phyloP scores from a whole-genome alignment of 2,113 vertebrate genomes.

The Phaethornis superciliosus region DNA sequence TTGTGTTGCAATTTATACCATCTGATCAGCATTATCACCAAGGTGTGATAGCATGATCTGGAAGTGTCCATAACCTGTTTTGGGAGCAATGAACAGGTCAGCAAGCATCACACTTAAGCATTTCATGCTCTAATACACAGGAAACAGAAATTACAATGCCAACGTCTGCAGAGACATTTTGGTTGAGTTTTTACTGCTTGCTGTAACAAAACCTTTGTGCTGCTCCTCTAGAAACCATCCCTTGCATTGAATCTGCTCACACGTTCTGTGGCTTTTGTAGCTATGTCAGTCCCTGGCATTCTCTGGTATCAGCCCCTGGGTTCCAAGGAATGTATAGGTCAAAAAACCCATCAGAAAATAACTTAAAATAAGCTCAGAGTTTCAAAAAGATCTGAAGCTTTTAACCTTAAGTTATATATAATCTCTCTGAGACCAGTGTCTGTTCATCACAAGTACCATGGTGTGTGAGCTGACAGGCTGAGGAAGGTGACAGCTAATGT shows the following conservation, averaged over 20 bases:
- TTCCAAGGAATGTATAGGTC: not conserved
- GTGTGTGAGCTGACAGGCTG: not conserved
- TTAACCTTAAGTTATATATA: not conserved
- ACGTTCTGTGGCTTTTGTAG: not conserved
- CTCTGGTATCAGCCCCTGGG: not conserved
- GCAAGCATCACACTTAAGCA: not conserved
- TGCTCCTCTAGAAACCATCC: not conserved
- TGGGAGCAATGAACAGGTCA: not conserved
- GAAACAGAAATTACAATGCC: not conserved
- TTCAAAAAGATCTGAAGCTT: not conserved
- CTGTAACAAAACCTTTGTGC: not conserved
- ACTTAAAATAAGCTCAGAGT: not conserved
- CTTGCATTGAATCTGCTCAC: not conserved
- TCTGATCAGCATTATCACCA: not conserved
- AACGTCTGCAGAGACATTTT: not conserved
- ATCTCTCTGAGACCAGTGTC: not conserved
- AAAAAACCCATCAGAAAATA: not conserved
- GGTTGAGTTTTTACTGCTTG: not conserved
- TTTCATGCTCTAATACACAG: not conserved
- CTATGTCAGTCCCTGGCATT: not conserved
- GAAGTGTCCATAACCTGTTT: not conserved
- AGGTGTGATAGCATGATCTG: not conserved
- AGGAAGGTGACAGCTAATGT: not conserved
- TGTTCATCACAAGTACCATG: not conserved
- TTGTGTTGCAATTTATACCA: not conserved